Percentiles rank a stretch among this genome's conserved stretches.
These are phyloP conservation scores for Gymnocypris eckloni DNA, from an alignment of 2,797 vertebrate species.

Conservation along the genomic window DNA sequence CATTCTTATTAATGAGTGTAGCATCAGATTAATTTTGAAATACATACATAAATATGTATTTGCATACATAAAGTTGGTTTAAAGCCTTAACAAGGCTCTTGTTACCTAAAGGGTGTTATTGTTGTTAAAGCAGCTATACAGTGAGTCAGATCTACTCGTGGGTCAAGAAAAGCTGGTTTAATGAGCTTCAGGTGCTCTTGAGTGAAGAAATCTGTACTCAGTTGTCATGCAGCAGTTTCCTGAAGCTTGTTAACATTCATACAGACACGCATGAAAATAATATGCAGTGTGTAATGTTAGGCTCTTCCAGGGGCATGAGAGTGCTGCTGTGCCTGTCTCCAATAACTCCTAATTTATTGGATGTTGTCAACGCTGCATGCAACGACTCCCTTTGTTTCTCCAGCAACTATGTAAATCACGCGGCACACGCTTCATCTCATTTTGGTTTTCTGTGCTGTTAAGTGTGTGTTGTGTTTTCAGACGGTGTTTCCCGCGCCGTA, in stretches of 20 bases:
- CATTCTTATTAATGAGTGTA: no score
- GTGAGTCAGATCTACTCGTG: neutral
- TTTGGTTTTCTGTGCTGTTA: neutral
- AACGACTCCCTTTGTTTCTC: neutral
- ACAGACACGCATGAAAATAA: neutral
- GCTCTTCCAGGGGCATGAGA: neutral
- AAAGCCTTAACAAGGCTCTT: neutral
- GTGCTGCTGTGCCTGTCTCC: neutral
- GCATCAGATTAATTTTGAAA: neutral
- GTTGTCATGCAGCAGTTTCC: neutral
- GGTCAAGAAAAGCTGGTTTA: neutral
- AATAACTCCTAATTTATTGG: constrained; percentile 1
- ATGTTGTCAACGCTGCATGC: neutral
- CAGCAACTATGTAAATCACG: neutral
- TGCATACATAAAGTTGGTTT: neutral
- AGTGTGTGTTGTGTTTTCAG: constrained; percentile 71
- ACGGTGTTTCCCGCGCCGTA: constrained; percentile 89
- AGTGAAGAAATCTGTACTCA: neutral
- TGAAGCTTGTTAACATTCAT: constrained; percentile 14
- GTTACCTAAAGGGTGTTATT: neutral
- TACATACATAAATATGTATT: no score
- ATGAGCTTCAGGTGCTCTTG: constrained; percentile 21
- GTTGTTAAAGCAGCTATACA: neutral
- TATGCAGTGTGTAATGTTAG: neutral
- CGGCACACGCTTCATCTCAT: neutral